Evolutionary conservation across 2,888 invertebrate species (phyloP).

Genomic region (Morpho helenor): DNA sequence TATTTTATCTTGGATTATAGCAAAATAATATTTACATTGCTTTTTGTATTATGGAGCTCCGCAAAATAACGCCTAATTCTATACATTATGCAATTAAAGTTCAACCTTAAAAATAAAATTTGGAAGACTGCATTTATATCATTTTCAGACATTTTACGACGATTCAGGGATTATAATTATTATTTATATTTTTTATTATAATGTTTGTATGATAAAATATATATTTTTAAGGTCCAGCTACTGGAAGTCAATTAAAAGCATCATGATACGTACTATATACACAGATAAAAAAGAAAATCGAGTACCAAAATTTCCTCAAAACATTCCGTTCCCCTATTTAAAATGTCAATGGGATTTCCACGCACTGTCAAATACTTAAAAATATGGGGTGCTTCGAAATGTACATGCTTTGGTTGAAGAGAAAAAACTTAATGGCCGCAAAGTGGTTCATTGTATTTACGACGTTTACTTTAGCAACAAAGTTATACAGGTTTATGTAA

Average conservation of each 20-base stretch:
- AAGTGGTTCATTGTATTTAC: slow-evolving; percentile 26
- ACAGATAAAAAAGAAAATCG: slow-evolving; percentile 1
- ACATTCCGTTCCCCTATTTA: slow-evolving; percentile 15
- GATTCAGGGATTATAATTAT: no score
- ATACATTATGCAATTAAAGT: no score
- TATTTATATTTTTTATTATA: no score
- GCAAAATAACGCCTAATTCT: no score
- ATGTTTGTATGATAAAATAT: no score
- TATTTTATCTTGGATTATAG: no score
- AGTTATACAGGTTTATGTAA: slow-evolving; percentile 25
- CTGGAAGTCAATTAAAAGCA: slow-evolving; percentile 18
- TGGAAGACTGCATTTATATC: no score
- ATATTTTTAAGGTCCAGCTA: neutral
- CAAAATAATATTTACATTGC: no score
- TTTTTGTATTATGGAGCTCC: no score
- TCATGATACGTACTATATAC: no score
- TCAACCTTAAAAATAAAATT: no score
- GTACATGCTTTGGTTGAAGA: slow-evolving; percentile 13
- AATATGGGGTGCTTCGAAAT: slow-evolving; percentile 11
- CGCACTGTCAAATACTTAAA: slow-evolving; percentile 20
- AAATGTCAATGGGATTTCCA: slow-evolving; percentile 19
- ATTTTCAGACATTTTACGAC: no score
- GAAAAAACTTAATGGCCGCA: slow-evolving; percentile 23
- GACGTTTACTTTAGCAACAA: slow-evolving; percentile 25
- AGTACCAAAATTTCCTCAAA: slow-evolving; percentile 4